Base-by-base conservation (phyloP, 2,888 invertebrate genomes). In the Steinernema hermaphroditum region DNA sequence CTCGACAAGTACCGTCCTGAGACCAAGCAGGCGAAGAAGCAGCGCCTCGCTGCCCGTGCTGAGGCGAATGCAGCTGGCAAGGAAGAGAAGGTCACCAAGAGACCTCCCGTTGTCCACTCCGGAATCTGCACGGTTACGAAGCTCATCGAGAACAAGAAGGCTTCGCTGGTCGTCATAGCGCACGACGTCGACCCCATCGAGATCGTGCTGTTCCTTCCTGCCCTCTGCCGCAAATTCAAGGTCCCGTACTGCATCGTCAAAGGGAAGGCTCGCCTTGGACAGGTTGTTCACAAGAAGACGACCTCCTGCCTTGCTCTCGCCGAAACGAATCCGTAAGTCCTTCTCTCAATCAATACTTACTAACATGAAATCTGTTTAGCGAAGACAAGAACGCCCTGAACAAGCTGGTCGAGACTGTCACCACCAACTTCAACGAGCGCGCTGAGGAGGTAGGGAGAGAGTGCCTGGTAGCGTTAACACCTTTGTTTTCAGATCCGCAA, bases 241-340 rank as follows among this genome's bases (percentile, higher is more conserved):
- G 95, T 99, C n/a, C 97, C 98, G 19, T 99, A 99, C 89, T 97
- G 97, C 89, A 97, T 99, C 83, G 92, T 98, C 32, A 98, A 98
- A 89, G 95, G 96, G 87, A 98, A 98, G 89, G 94, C 97, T 49
- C 92, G 96, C 77, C 90, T 98, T 74, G 98, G 98, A 85, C 91
- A 93, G 80, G 92, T 98, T 73, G 96, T 97, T 0, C 92, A 94
- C 87, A 92, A 96, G 87, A 98, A 97, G 90, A 97, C 96, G 0
- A 94, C 94, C 89, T 91, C 94, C 0, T 91, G 93, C 82, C 89
- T 98, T 82, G 96, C 96, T 68, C 89, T 96, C 76, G 93, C 93
- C 82, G 91, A 92, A 88, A 93, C 94, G 74, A 88, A 89, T 81
- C 87, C 89, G 88, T 89, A 86, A 87, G 89, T 87, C 37, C 6